These are phyloP conservation scores for Actinia tenebrosa DNA, from an alignment of 64 coral and sea anemone species.

Conservation along the genomic window DNA sequence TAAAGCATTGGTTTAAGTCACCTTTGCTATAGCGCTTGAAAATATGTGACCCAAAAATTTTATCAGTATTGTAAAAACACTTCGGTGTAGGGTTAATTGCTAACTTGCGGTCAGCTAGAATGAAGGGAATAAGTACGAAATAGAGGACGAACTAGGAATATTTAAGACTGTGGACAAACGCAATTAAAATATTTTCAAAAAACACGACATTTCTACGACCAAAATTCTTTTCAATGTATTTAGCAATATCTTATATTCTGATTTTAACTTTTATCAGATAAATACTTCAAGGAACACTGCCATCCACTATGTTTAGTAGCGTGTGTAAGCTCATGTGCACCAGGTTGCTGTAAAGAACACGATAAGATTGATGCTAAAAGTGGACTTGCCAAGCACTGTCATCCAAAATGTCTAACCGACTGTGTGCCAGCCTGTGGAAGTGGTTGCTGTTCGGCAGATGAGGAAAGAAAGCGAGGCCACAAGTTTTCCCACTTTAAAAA, in stretches of 20 bases:
- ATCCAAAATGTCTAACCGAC: slow-evolving; percentile 32
- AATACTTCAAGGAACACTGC: slow-evolving; percentile 75
- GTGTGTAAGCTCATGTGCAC: slow-evolving; percentile 61
- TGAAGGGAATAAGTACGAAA: too few species aligned
- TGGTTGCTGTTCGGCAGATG: slow-evolving; percentile 73
- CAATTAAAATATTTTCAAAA: too few species aligned
- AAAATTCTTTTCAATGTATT: too few species aligned
- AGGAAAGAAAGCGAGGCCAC: slow-evolving; percentile 69
- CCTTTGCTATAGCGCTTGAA: too few species aligned
- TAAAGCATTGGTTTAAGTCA: too few species aligned
- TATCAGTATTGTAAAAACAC: too few species aligned
- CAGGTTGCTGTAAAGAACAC: slow-evolving; percentile 65
- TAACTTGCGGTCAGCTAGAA: too few species aligned
- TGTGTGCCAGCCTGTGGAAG: slow-evolving; percentile 68
- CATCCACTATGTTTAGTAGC: slow-evolving; percentile 56
- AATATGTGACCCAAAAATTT: too few species aligned
- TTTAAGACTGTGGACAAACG: too few species aligned
- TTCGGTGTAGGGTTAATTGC: too few species aligned
- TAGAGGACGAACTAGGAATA: too few species aligned
- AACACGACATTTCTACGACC: too few species aligned
- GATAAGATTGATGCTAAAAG: slow-evolving; percentile 58
- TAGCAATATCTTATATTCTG: not conserved
- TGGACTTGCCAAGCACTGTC: slow-evolving; percentile 67
- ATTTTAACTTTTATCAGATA: slow-evolving; percentile 32
- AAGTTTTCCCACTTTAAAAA: slow-evolving; percentile 52